These are phyloP conservation scores for Elgaria multicarinata DNA, from an alignment of 2,113 vertebrate genomes.

Conservation along the genomic window DNA sequence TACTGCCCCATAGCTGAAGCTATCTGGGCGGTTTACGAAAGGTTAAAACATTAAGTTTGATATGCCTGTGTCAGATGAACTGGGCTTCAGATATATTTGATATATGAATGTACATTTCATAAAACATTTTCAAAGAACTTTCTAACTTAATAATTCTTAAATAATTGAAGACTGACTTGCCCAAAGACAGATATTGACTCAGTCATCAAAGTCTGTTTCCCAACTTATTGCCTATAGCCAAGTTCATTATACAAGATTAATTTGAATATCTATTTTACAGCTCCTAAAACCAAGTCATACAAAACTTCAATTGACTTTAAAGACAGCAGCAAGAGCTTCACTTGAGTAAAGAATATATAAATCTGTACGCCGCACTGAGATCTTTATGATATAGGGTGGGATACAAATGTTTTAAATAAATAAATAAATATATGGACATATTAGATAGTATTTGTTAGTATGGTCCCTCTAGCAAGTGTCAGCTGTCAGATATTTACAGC, in stretches of 20 bases:
- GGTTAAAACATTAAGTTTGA: neutral
- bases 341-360: neutral
- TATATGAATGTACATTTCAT: neutral
- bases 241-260: constrained; percentile 14
- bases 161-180: constrained; percentile 19
- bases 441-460: neutral
- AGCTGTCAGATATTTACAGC: neutral
- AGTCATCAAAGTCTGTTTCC: constrained; percentile 10
- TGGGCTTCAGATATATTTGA: neutral
- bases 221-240: neutral
- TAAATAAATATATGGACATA: neutral
- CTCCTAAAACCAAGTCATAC: neutral
- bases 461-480: neutral
- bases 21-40: too few relatives aligned
- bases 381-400: too few relatives aligned
- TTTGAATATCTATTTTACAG: constrained; percentile 11
- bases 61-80: neutral
- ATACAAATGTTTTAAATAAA: too few relatives aligned
- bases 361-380: too few relatives aligned
- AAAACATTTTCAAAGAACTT: neutral
- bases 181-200: constrained; percentile 21
- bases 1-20: too few relatives aligned
- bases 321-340: neutral
- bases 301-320: constrained; percentile 2
- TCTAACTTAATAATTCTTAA: constrained; percentile 11